Base-by-base conservation (phyloP, 2,797 vertebrate species). In the Hybognathus amarus region DNA sequence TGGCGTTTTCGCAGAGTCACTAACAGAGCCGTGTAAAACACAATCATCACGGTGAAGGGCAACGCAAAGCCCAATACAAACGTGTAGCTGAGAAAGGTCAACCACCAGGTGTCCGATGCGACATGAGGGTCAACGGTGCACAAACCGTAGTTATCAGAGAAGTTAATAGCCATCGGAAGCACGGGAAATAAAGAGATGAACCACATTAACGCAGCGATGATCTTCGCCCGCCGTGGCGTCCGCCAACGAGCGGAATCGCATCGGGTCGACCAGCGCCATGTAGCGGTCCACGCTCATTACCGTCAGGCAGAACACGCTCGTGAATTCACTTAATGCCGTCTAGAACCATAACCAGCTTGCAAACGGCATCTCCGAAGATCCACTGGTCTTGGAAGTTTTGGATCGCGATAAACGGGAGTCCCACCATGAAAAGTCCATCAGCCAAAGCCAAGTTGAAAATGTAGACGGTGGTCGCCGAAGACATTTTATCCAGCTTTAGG, bases 271-370 rank as follows among this genome's bases (percentile, higher is more conserved):
- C 40, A 95, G 90, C 0, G 92, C 94, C 94, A 95, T 90, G 88
- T 93, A 95, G 10, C 95, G 94, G 83, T 96, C 95, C 0, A 95
- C n/a, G 69, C 94, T 95, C 95, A 95, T 95, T 36, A 85, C 92
- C 0, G 94, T 95, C 47, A 95, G 89, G 30, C 94, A 95, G 88
- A 94, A 95, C 42, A 95, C 91, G 0, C 95, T 95, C 56, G 95
- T 95, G 90, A 95, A 95, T 86, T 96, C 95, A 90, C n/a, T 96
- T 96, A 86, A 95, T 92, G 69, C 94, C 94, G 0, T 95, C 95
- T 36, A 96, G 89, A 22, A 95, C 91, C 93, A 95, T 94, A 10
- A 95, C 91, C 24, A 91, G 87, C 77, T 94, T 95, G 84, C 95
- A 96, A 0, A 83, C 90, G 0, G 68, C 1, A 52, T 94, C 90